Percentiles rank a stretch among this genome's conserved stretches.
These are phyloP conservation scores for Malurus elegans DNA, from an alignment of 2,113 vertebrate species.

Conservation along the genomic window DNA sequence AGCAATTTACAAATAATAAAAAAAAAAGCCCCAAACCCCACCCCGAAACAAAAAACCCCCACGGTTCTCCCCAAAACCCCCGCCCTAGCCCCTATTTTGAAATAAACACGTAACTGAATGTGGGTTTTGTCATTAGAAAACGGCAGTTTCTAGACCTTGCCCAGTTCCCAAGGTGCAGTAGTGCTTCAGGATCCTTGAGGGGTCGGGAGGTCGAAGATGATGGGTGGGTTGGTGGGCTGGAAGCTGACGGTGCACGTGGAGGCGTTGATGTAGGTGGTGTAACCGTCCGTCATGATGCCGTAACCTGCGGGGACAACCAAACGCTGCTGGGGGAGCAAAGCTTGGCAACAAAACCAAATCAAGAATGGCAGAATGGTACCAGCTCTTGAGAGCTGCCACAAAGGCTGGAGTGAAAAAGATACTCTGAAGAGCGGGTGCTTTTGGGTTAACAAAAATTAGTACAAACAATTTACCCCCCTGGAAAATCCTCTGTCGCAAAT, in stretches of 20 bases:
- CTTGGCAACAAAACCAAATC: background rate
- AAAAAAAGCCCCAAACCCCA: background rate
- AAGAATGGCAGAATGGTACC: background rate
- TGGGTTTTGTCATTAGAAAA: slow-evolving; percentile 81
- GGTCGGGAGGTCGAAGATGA: slow-evolving; percentile 97
- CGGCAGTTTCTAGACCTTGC: slow-evolving; percentile 74
- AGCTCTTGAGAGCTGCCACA: background rate
- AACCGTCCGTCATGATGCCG: slow-evolving; percentile 97
- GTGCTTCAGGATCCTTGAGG: slow-evolving; percentile 89
- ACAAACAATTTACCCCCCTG: no score
- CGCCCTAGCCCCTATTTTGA: slow-evolving; percentile 68
- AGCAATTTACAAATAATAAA: slow-evolving; percentile 79
- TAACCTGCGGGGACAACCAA: slow-evolving; percentile 81
- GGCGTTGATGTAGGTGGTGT: slow-evolving; percentile 95
- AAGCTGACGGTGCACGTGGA: slow-evolving; percentile 98
- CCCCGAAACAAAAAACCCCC: background rate
- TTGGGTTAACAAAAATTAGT: background rate
- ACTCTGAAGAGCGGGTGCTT: background rate
- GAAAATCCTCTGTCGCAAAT: background rate
- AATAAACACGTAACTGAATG: slow-evolving; percentile 80
- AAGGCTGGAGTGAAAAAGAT: background rate
- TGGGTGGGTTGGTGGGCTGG: slow-evolving; percentile 96
- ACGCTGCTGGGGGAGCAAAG: background rate
- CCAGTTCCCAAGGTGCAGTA: slow-evolving; percentile 31
- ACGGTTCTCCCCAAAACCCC: rapidly evolving